These are phyloP conservation scores for Thymelicus lineola DNA, from an alignment of 2,888 invertebrate genomes.

Conservation along the genomic window DNA sequence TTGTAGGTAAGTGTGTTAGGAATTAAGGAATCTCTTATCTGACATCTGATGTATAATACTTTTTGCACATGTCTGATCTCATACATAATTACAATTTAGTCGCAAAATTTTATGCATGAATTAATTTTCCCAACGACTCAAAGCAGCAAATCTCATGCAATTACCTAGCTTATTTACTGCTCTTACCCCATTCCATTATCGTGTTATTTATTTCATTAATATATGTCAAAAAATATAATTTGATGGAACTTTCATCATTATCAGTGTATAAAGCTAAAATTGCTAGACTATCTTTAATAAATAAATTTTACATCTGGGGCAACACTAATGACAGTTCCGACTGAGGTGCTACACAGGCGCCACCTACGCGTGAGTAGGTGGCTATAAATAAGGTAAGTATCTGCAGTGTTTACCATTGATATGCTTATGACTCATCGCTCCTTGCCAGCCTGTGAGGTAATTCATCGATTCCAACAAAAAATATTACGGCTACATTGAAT, in stretches of 20 bases:
- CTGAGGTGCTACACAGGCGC: constrained; percentile 42
- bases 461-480: constrained; percentile 37
- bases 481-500: constrained; percentile 35
- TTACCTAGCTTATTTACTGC: no score
- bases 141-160: no score
- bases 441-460: constrained; percentile 39
- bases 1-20: neutral
- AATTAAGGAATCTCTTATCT: constrained; percentile 1
- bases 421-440: constrained; percentile 42
- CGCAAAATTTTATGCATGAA: neutral
- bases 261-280: constrained; percentile 34
- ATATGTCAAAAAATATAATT: no score
- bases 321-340: constrained; percentile 48
- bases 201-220: no score
- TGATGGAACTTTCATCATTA: constrained; percentile 7
- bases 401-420: constrained; percentile 35
- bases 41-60: constrained; percentile 1
- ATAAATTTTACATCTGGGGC: constrained; percentile 53
- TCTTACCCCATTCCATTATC: no score
- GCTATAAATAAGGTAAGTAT: constrained; percentile 29
- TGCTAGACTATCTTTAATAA: constrained; percentile 43
- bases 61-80: constrained; percentile 3
- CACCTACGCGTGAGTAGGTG: constrained; percentile 42
- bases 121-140: neutral
- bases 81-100: neutral